Base-by-base conservation (phyloP, 37 sponge, comb jelly and placozoan genomes). In the Ianthella basta region DNA sequence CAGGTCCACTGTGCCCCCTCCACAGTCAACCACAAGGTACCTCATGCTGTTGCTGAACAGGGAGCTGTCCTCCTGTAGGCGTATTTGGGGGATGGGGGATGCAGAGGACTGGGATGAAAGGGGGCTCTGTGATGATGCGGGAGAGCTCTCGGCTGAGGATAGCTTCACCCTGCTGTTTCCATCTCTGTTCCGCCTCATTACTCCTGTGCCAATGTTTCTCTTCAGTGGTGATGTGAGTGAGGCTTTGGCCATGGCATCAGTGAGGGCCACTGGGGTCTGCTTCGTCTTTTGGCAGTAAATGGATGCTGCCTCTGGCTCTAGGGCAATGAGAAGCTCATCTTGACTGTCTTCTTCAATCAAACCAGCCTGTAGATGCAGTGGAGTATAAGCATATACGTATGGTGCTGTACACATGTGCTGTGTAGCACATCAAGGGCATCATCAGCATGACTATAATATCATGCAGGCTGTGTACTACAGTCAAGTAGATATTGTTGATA, bases 291-390 rank as follows among this genome's bases (percentile, higher is more conserved):
- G 81, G 38, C 85, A 88, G 69, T 86, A 88, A 82, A 89, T 87
- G 40, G 90, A 89, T 44, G 94, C 90, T 27, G 94, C 93, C 54
- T 92, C 93, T 56, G 93, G 93, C 65, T 92, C 93, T 59, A 92
- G 80, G 15, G 93, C 93, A 57, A 92, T 86, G 59, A 88, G 79
- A 27, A 92, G 80, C 50, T 88, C 86, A 53, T 85, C 85, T 0
- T 83, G 82, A 39, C 84, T 84, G 19, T 60, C 83, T 55, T 75
- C 55, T 35, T 59, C 82, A 15, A 92, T 32, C 59, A 92, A 53
- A 2, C 92, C 92, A 88, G 92, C 92, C 92, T 92, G 66, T n/a
- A 87, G 44, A 29, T 12, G 25, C 40, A 81, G 18, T 32, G 27
- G 27, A 82, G 12, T 34, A 35, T 57, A 57, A 20, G 59, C 18